Base-by-base conservation (phyloP, 2,888 invertebrate genomes). In the Tetramorium bicarinatum region DNA sequence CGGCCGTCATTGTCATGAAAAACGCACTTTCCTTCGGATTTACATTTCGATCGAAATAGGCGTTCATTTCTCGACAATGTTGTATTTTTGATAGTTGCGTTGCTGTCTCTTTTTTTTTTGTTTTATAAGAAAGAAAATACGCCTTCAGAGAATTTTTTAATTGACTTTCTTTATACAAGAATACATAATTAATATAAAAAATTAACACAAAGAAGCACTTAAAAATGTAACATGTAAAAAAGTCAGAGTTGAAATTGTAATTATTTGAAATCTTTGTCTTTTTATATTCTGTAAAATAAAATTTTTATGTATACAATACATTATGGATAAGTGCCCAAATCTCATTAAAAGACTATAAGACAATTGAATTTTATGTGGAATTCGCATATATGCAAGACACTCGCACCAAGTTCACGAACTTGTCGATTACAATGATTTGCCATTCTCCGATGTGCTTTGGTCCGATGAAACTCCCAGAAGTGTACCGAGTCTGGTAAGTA, bases 1-100 rank as follows among this genome's bases (percentile, higher is more conserved):
- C 38, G 29, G 49, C 69, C 44, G 56, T 56, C 29, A 79, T 84
- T 81, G 52, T 66, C 77, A 71, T 77, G 74, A 77, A 81, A 71
- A 74, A 49, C 49, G 69, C 54, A 41, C 29, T 44, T 59, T n/a
- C 25, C 21, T 38, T 38, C 13, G 47, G 18, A 77, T 77, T 69
- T 77, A 9, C 29, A 29, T 54, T 59, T 56, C 21, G 56, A 44
- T 34, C 29, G 8, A 49, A n/a, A 74, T 47, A 21, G 21, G 6
- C 18, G n/a, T 72, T 47, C 6, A 21, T 74, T 56, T 54, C 21
- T 72, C 74, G 34, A 3, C 18, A 21, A 54, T 71, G n/a, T 54
- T 18, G 3, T 21, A 77, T 41, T 71, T 47, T 7, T 21, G 6
- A 71, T 69, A 34, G 15, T 41, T 44, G 44, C 4, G 8, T 59